Conservation (phyloP, 64 coral and sea anemone genomes). For the Anthopleura sola region DNA sequence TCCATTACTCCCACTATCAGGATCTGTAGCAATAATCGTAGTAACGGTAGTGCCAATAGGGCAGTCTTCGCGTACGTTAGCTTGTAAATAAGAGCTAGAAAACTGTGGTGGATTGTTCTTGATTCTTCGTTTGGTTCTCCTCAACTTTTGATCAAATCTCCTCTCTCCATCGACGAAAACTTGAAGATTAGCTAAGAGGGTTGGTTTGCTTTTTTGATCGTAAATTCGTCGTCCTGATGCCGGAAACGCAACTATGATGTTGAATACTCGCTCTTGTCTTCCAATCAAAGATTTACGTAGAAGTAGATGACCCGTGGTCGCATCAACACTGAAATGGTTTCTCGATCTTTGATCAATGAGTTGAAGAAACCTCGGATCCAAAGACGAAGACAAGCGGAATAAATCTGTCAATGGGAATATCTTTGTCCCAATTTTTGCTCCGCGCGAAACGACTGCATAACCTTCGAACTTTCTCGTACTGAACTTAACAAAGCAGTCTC, state of each 20-base stretch:
- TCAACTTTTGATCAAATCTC: conserved; percentile 14
- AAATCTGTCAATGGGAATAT: conserved; percentile 34
- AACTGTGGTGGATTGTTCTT: conserved; percentile 61
- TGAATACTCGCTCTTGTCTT: conserved; percentile 30
- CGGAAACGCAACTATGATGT: conserved; percentile 30
- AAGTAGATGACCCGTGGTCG: conserved; percentile 57
- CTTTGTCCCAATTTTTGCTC: conserved; percentile 31
- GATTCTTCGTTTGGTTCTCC: conserved; percentile 34
- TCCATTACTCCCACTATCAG: conserved; percentile 57
- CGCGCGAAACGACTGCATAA: conserved; percentile 32
- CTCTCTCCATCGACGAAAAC: conserved; percentile 53
- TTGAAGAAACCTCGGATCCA: conserved; percentile 41
- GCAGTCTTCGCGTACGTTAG: conserved; percentile 49
- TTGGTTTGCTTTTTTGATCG: conserved; percentile 14
- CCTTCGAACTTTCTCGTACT: conserved; percentile 34
- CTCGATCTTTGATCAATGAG: conserved; percentile 37
- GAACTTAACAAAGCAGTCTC: conserved; percentile 70
- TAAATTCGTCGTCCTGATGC: conserved; percentile 1
- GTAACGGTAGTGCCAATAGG: conserved; percentile 42
- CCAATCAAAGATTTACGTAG: conserved; percentile 57
- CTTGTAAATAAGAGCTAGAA: conserved; percentile 40
- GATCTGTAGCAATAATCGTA: conserved; percentile 51
- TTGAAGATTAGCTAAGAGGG: conserved; percentile 25
- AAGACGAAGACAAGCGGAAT: conserved; percentile 12
- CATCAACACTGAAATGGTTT: conserved; percentile 65